Percentiles rank a stretch among this genome's conserved stretches.
These are phyloP conservation scores for Chrysogorgia sp. DNA, from an alignment of 92 coral and sea anemone species.

Conservation along the genomic window DNA sequence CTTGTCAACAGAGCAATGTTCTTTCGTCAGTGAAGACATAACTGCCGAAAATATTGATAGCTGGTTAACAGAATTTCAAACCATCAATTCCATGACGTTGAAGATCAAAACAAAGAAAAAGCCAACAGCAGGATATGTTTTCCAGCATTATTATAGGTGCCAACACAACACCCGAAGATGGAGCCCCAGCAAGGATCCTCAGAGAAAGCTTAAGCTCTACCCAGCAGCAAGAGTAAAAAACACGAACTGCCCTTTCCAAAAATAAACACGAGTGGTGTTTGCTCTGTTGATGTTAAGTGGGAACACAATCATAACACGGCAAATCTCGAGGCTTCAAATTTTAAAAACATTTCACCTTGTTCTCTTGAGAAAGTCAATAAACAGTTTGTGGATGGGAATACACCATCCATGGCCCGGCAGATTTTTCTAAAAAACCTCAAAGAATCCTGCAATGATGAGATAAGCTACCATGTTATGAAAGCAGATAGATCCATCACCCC, in stretches of 20 bases:
- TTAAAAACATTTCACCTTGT: constrained; percentile 5
- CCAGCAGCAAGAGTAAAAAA: constrained; percentile 68
- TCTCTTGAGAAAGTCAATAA: constrained; percentile 27
- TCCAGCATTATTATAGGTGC: constrained; percentile 51
- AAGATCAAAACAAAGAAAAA: constrained; percentile 57
- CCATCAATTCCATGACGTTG: constrained; percentile 48
- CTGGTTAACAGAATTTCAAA: constrained; percentile 54
- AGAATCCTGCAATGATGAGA: too few species aligned
- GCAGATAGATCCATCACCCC: constrained; percentile 7
- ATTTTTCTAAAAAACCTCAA: constrained; percentile 58
- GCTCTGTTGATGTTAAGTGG: constrained; percentile 34
- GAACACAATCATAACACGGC: constrained; percentile 20
- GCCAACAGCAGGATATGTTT: constrained; percentile 38
- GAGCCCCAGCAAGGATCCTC: constrained; percentile 58
- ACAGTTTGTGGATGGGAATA: constrained; percentile 68
- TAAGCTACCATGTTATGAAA: too few species aligned
- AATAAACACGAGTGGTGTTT: too few species aligned
- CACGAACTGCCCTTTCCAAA: constrained; percentile 70
- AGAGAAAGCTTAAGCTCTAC: constrained; percentile 35
- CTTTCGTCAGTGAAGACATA: constrained; percentile 48
- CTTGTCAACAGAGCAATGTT: constrained; percentile 32
- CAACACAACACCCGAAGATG: constrained; percentile 43
- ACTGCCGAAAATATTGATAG: constrained; percentile 33
- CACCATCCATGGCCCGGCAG: constrained; percentile 70
- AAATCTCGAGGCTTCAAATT: constrained; percentile 40